Conservation (phyloP, 1,140 invertebrate genomes). For the Drosophila lowei region DNA sequence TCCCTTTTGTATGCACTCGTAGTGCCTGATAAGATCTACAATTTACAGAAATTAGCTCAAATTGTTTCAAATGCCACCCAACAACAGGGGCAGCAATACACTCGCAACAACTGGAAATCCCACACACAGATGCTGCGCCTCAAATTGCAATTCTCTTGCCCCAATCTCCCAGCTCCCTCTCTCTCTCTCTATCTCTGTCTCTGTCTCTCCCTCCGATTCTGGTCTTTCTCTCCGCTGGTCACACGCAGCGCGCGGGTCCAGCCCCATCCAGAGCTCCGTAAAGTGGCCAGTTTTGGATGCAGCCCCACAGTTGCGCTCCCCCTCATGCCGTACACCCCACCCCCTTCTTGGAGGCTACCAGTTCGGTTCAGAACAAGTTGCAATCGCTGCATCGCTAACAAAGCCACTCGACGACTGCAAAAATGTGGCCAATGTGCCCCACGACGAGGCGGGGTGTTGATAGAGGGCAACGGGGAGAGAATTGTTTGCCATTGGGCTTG, state of each 20-base stretch:
- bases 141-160: conserved; percentile 44
- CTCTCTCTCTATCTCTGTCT: not conserved
- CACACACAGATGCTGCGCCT: conserved; percentile 41
- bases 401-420: conserved; percentile 75
- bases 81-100: conserved; percentile 7
- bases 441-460: conserved; percentile 25
- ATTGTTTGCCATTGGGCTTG: conserved; percentile 23
- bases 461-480: conserved; percentile 22
- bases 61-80: conserved; percentile 57
- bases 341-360: conserved; percentile 16
- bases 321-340: not conserved
- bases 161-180: conserved; percentile 25
- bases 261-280: conserved; percentile 8
- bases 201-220: not conserved
- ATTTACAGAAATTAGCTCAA: conserved; percentile 55
- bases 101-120: conserved; percentile 35
- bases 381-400: conserved; percentile 63
- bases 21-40: conserved; percentile 42
- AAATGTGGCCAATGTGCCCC: conserved; percentile 54
- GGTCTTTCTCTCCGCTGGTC: conserved; percentile 12
- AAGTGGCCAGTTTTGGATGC: conserved; percentile 51
- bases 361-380: conserved; percentile 56
- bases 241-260: conserved; percentile 7
- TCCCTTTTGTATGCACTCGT: not conserved
- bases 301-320: not conserved